Evolutionary conservation across 2,797 vertebrate species (phyloP), one percentile per base, ranked within the genome.

Genomic region (Echeneis naucrates): DNA sequence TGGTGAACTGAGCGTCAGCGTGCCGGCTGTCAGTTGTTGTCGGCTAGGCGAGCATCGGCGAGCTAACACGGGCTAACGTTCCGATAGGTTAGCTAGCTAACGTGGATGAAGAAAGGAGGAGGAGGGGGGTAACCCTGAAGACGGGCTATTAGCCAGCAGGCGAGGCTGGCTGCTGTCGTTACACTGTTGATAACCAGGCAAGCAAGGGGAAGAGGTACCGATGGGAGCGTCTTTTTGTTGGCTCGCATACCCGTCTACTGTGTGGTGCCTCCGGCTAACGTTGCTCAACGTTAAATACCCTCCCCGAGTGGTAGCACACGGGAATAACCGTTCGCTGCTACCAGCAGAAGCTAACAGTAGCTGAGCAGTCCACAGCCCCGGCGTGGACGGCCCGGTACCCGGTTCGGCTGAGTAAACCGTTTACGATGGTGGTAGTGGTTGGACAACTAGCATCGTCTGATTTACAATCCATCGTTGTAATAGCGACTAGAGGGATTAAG

Each of bases 91-190:
- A 83, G 86, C 86, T 85, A 83, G 89, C 89, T 92, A 86, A 81
- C 85, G 86, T 91, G 86, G 83, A 82, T 81, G 80, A 85, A 89
- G 86, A 88, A 87, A 90, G 72, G n/a, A n/a, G n/a, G n/a, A n/a
- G n/a, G n/a, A n/a, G n/a, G n/a, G 68, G 75, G 73, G 50, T 80
- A 68, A 80, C 61, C 51, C 55, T 26, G 61, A 8, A 60, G 38
- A n/a, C 38, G 42, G 48, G 55, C 27, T 32, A 78, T 63, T 72
- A 72, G 66, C 68, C 30, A 54, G 6, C 64, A 56, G 72, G 32
- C 47, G 68, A 75, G 52, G 72, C 48, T 44, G 66, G 51, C 17
- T 32, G 50, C 33, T 51, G 44, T 7, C 55, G 66, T 13, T 30
- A 38, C 8, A 27, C 40, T 26, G 61, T 27, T 17, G 40, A 9